Base-by-base conservation (phyloP, 1,140 invertebrate genomes). In the Leptinotarsa lineolata region DNA sequence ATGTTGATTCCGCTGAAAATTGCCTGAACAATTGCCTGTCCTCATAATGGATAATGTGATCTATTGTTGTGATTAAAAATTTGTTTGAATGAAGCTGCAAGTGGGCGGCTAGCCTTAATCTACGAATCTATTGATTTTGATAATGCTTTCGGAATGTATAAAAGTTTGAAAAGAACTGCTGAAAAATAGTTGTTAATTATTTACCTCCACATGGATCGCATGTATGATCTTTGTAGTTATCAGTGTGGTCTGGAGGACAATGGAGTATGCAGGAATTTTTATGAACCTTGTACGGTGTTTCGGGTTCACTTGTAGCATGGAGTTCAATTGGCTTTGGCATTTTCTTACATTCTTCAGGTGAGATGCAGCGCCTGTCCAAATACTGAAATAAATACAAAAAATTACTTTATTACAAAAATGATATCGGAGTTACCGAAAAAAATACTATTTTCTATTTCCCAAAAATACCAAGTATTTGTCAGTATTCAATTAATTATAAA, bases 161-260 rank as follows among this genome's bases (percentile, higher is more conserved):
- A 30, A 30, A 30, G 30, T 30, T 30, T 30, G 30, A 30, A 39
- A 39, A 39, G 30, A 39, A 39, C 30, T 39, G 8, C 8, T 11
- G 8, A 6, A 39, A 39, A 39, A 39, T 11, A 11, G 30, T 39
- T 39, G 8, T 39, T 39, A 39, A 39, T 39, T 8, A 39, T 18
- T 72, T 66, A 72, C 71, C 79, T 78, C 76, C 70, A 65, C 82
- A 83, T 18, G 75, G 77, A 63, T 78, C 67, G 73, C 83, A 84
- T 22, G 76, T 77, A n/a, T 76, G 72, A 58, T 78, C 74, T 21
- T 71, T 72, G 39, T 76, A 61, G 24, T 80, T 87, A 82, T 91
- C 91, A 80, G 87, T 88, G 83, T 90, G 94, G 11, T 92, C 91
- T 21, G 86, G 83, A 1, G 95, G 95, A 82, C 95, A 97, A 39